These are phyloP conservation scores for Drosophila nr. fundita DNA, from an alignment of 2,888 invertebrate genomes.

Conservation along the genomic window DNA sequence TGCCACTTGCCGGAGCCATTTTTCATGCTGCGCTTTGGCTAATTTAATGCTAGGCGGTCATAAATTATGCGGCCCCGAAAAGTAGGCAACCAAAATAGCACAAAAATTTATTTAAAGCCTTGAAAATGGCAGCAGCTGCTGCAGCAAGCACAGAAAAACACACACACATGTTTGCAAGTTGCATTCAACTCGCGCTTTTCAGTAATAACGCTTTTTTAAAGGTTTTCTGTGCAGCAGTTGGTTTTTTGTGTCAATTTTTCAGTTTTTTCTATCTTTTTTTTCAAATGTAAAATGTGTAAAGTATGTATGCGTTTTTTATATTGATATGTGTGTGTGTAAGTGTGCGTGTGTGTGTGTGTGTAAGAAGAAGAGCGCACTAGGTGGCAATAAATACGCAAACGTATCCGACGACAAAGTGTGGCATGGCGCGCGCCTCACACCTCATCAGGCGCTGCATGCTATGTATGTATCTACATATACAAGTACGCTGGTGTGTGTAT, in stretches of 20 bases:
- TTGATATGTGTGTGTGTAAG: slow-evolving; percentile 22
- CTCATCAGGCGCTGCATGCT: background rate
- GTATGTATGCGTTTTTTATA: slow-evolving; percentile 34
- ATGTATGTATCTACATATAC: slow-evolving; percentile 18
- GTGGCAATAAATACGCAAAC: slow-evolving; percentile 71
- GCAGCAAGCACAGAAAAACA: slow-evolving; percentile 28
- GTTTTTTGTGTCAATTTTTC: slow-evolving; percentile 59
- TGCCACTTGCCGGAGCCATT: slow-evolving; percentile 67
- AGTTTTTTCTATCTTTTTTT: slow-evolving; percentile 44
- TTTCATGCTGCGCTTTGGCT: slow-evolving; percentile 81
- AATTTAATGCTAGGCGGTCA: slow-evolving; percentile 77
- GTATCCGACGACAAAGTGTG: slow-evolving; percentile 57
- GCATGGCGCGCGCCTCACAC: slow-evolving; percentile 1
- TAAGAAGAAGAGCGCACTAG: slow-evolving; percentile 38
- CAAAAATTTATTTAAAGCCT: slow-evolving; percentile 53
- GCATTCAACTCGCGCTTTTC: slow-evolving; percentile 73
- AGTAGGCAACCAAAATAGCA: slow-evolving; percentile 64
- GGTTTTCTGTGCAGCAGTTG: slow-evolving; percentile 24
- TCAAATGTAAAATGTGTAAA: slow-evolving; percentile 51
- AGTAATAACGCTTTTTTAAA: slow-evolving; percentile 65
- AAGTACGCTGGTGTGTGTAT: slow-evolving; percentile 26
- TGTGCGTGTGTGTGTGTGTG: slow-evolving; percentile 11
- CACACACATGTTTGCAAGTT: slow-evolving; percentile 44
- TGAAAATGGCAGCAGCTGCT: slow-evolving; percentile 79
- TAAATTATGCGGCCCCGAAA: slow-evolving; percentile 76